phyloP scores from a whole-genome alignment of 2,888 invertebrate species.

The Hypercompe scribonia region DNA sequence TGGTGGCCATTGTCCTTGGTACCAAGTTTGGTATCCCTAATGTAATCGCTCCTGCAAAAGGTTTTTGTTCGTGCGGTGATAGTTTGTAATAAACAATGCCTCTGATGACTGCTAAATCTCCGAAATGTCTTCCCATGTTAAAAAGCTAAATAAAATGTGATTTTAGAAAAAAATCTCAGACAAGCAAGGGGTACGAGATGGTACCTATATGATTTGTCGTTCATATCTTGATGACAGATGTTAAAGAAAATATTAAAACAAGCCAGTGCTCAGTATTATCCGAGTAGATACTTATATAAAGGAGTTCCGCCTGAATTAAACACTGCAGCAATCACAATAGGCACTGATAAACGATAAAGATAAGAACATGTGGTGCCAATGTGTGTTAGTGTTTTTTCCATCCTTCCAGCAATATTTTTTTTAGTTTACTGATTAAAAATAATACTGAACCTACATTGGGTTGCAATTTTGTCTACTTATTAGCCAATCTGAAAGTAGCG shows the following conservation, averaged over 20 bases:
- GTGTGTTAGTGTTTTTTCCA: too few species aligned
- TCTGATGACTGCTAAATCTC: constrained; percentile 91
- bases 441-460: too few species aligned
- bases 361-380: too few species aligned
- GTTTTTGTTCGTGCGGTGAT: constrained; percentile 94
- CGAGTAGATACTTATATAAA: background rate
- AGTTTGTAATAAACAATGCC: constrained; percentile 93
- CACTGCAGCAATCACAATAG: too few species aligned
- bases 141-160: background rate
- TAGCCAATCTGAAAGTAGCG: too few species aligned
- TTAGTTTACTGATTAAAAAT: too few species aligned
- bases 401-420: too few species aligned
- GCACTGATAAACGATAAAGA: too few species aligned
- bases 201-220: background rate
- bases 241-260: background rate
- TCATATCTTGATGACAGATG: background rate
- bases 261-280: background rate
- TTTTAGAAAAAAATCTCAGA: background rate
- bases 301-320: too few species aligned
- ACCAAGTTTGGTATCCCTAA: constrained; percentile 91
- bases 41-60: constrained; percentile 91
- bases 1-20: constrained; percentile 87
- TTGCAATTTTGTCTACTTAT: too few species aligned
- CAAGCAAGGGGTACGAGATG: background rate
- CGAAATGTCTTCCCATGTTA: constrained; percentile 88